Evolutionary conservation across 2,797 vertebrate species (phyloP), one percentile per base, ranked within the genome.

Genomic region (Urophycis tenuis): DNA sequence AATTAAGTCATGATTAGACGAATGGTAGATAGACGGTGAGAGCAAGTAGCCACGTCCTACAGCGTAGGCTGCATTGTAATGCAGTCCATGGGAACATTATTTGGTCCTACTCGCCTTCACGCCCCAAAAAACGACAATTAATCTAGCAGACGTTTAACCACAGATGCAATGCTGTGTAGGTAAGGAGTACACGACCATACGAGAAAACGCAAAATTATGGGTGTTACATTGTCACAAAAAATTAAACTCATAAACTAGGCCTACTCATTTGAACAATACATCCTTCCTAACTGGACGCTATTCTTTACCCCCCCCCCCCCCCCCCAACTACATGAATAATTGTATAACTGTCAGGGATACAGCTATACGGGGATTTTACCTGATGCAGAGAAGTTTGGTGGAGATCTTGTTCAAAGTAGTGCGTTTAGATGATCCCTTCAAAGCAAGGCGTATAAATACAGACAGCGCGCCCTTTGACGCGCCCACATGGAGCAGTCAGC

Each of bases 361-460:
- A 72, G 2, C 36, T 12, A 60, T 22, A 1, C 12, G 8, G 34
- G 39, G 25, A 9, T 14, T 74, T 88, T 91, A 91, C 91, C 90
- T 90, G 82, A 72, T 78, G 19, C 60, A 30, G 80, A 3, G 45
- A 1, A 69, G 79, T 36, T 79, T n/a, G 0, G 78, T 33, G 74
- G 34, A 0, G 71, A 30, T 1, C 35, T 86, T 75, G n/a, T 77
- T 34, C 29, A 83, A 86, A 85, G 88, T 88, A 22, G 80, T 80
- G 77, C 32, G 83, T 87, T 64, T 87, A 86, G 73, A 32, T 75
- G 81, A 85, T 84, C 74, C n/a, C 76, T 53, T 69, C 78, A 11
- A 80, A 81, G 25, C 80, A 76, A 60, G 5, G 25, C 77, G 81
- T 88, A 93, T 92, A 93, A 91, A 92, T 92, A 92, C 77, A 77